Evolutionary conservation across 2,113 vertebrate species (phyloP).

Genomic region (Spheniscus mendiculus): DNA sequence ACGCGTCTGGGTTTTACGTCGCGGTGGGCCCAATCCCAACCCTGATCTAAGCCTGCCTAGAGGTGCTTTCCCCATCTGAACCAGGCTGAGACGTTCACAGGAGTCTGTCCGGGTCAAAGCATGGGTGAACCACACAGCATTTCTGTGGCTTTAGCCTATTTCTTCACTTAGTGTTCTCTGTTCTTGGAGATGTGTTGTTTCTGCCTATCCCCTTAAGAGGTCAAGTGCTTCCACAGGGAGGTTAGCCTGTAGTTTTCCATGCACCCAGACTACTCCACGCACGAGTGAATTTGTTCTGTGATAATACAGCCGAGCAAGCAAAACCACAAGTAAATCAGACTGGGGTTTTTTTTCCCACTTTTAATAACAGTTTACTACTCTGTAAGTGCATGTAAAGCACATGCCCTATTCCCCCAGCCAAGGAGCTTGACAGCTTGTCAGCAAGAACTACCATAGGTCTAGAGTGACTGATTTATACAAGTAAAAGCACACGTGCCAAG

Average conservation of each 20-base stretch:
- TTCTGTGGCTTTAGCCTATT: not conserved
- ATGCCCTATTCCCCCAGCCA: constrained; percentile 36
- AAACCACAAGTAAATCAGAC: constrained; percentile 26
- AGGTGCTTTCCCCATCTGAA: not conserved
- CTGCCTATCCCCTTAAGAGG: not conserved
- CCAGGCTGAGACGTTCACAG: not conserved
- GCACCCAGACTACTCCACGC: not conserved
- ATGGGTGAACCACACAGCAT: rapidly evolving
- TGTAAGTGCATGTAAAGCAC: constrained; percentile 52
- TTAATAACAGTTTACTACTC: constrained; percentile 52
- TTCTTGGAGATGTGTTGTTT: not conserved
- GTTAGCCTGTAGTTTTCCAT: not conserved
- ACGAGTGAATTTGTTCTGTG: not conserved
- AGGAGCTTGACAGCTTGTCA: constrained; percentile 54
- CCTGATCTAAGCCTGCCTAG: not conserved
- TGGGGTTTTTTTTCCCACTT: not conserved
- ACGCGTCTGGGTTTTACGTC: not conserved
- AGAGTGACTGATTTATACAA: constrained; percentile 66
- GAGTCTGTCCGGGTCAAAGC: not conserved
- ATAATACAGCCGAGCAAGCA: not conserved
- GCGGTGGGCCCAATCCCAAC: rapidly evolving
- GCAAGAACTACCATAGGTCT: constrained; percentile 58
- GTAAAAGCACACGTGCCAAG: constrained; percentile 39
- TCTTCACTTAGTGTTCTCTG: not conserved
- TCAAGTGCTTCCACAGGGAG: constrained; percentile 19